Base-by-base conservation (phyloP, 2,797 vertebrate species). In the Capromys pilorides region DNA sequence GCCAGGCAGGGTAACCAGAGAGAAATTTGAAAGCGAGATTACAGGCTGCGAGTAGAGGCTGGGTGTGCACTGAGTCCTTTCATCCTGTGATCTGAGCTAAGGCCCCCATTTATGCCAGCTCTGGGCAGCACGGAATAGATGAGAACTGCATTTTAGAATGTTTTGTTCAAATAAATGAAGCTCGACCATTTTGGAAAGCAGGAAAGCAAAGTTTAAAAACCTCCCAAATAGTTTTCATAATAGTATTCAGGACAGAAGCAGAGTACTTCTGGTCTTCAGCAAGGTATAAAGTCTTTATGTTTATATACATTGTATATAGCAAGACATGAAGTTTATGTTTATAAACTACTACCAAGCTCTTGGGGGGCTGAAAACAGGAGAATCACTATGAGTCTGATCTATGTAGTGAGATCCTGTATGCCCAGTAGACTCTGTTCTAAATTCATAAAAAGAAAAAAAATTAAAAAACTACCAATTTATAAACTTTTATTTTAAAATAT, bases 1-100 rank as follows among this genome's bases (percentile, higher is more conserved):
- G 99, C 99, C 98, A 98, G 98, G 98, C 98, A 98, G 99, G 98
- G 98, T 98, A 98, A 97, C 97, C 98, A 97, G 98, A 97, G 98
- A 98, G 98, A 98, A 98, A 98, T 97, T 98, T 98, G 98, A 98
- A 98, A 98, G 98, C 93, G 98, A 98, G 99, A 99, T 99, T 99
- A 99, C 98, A 98, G 98, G 98, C 98, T 98, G 99, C 31, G 99
- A 99, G 99, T 99, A 99, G 98, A 98, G 98, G 98, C 98, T 98
- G 98, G 98, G 98, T 98, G 98, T 98, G 98, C 90, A 96, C 98
- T 98, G 98, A 99, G 99, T 99, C 99, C 98, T 99, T 98, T 98
- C 97, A 98, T 99, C 99, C 99, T 98, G 98, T 99, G 99, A 98
- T 98, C 98, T 98, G 98, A 99, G 98, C 98, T 98, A 99, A 99